Conservation (phyloP, 2,797 vertebrate species). For the Austrolebias charrua region DNA sequence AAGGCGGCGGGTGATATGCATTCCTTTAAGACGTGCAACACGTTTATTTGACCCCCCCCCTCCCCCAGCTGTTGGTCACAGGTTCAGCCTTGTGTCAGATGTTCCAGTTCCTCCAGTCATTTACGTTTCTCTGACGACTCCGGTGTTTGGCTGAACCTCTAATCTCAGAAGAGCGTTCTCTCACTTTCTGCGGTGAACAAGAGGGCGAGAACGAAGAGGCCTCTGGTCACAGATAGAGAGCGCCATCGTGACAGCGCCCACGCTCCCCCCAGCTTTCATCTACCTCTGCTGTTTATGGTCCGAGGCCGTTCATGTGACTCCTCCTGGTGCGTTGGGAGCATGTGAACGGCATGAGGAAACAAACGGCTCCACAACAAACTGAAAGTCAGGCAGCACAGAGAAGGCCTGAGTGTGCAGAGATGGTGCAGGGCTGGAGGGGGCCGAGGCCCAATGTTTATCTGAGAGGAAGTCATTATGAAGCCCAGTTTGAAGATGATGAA, state of each 20-base stretch:
- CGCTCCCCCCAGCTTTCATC: slow-evolving; percentile 73
- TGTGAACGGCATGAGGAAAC: slow-evolving; percentile 73
- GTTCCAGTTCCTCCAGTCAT: slow-evolving; percentile 64
- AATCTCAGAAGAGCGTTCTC: slow-evolving; percentile 60
- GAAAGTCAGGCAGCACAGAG: slow-evolving; percentile 35
- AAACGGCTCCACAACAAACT: slow-evolving; percentile 50
- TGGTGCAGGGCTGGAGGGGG: slow-evolving; percentile 22
- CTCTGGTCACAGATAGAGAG: slow-evolving; percentile 74
- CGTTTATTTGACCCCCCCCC: slow-evolving; percentile 20
- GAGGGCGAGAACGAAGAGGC: slow-evolving; percentile 53
- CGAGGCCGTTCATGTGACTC: slow-evolving; percentile 77
- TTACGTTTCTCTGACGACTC: slow-evolving; percentile 43
- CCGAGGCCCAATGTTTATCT: slow-evolving; percentile 53
- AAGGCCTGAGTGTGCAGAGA: slow-evolving; percentile 48
- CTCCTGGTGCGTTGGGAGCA: slow-evolving; percentile 67
- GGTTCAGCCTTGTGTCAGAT: slow-evolving; percentile 68
- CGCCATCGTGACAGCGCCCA: slow-evolving; percentile 76
- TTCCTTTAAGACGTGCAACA: too few relatives aligned
- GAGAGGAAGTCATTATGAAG: slow-evolving; percentile 68
- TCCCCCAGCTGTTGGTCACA: slow-evolving; percentile 57
- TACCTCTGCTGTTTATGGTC: slow-evolving; percentile 77
- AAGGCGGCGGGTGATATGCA: too few relatives aligned
- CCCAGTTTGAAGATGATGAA: slow-evolving; percentile 51
- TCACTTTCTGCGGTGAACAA: slow-evolving; percentile 56
- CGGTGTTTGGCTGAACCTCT: slow-evolving; percentile 50